Evolutionary conservation across 2,113 vertebrate species (phyloP), one percentile per base, ranked within the genome.

Genomic region (Sardina pilchardus): DNA sequence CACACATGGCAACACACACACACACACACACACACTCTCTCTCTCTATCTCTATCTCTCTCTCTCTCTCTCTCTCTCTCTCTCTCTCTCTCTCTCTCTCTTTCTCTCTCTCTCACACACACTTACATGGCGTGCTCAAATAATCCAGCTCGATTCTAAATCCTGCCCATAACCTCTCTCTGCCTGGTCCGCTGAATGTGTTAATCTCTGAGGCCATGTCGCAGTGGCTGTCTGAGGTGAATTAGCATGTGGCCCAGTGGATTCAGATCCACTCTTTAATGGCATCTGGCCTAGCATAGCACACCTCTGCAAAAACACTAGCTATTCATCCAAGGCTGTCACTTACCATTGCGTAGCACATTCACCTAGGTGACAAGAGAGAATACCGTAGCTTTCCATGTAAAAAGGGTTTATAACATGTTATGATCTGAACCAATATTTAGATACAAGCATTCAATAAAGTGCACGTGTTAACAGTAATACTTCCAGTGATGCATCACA

Each of bases 81-180:
- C 39, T 42, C 39, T 42, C 39, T 42, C 39, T 42, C 39, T 42
- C 39, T 42, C 39, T 42, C 39, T 42, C 39, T 39, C 39, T 39
- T n/a, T n/a, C n/a, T n/a, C n/a, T n/a, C n/a, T n/a, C n/a, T 4
- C 16, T 6, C 71, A 14, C 34, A 36, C 71, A 78, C 71, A 78
- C 67, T 75, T 75, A 5, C 30, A 36, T 36, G 30, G 12, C 34
- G 12, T 39, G 26, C 71, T 34, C 16, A 12, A 36, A 34, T 78
- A 78, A 78, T 34, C 71, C 71, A 78, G 30, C 12, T 78, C 26
- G 36, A 36, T 78, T 30, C 71, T 78, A 78, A 78, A 78, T 78
- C 71, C 71, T 78, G 71, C 71, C 71, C 30, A 39, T 36, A 78
- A 78, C 71, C 71, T 36, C 14, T 17, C 26, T 26, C 30, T 78